Percentiles rank a stretch among this genome's conserved stretches.
These are phyloP conservation scores for Achroia grisella DNA, from an alignment of 1,140 invertebrate species.

Conservation along the genomic window DNA sequence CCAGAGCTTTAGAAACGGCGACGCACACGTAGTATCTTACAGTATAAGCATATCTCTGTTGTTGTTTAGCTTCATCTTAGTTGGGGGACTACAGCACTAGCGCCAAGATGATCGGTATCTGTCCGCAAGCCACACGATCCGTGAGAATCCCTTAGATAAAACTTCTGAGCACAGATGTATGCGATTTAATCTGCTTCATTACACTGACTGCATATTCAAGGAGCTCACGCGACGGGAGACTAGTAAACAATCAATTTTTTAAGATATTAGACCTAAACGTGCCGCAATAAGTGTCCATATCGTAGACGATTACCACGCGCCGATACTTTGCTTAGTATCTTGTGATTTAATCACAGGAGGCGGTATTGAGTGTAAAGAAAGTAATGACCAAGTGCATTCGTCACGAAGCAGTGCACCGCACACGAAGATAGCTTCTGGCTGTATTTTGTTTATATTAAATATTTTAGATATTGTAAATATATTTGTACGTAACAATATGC, in stretches of 20 bases:
- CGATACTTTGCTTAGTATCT: conserved; percentile 30
- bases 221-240: conserved; percentile 12
- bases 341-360: conserved; percentile 34
- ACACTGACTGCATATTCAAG: conserved; percentile 24
- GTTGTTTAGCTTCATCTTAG: conserved; percentile 21
- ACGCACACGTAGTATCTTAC: conserved; percentile 11
- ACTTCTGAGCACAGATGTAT: conserved; percentile 26
- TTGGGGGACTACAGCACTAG: conserved; percentile 13
- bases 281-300: conserved; percentile 15
- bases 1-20: conserved; percentile 2
- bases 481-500: too few species aligned
- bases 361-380: conserved; percentile 45
- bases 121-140: conserved; percentile 24
- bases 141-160: conserved; percentile 44
- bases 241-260: conserved; percentile 20
- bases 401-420: conserved; percentile 40
- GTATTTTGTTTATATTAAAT: not conserved
- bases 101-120: conserved; percentile 34
- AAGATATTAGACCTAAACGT: conserved; percentile 14
- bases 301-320: conserved; percentile 13
- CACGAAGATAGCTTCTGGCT: conserved; percentile 38
- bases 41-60: conserved; percentile 17
- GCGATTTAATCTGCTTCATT: conserved; percentile 53
- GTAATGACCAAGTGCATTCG: conserved; percentile 41
- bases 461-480: too few species aligned